A percentile compares a stretch with the other conserved stretches of the same genome.
These are phyloP conservation scores for Chionomys nivalis DNA, from an alignment of 2,113 vertebrate species.

Conservation along the genomic window DNA sequence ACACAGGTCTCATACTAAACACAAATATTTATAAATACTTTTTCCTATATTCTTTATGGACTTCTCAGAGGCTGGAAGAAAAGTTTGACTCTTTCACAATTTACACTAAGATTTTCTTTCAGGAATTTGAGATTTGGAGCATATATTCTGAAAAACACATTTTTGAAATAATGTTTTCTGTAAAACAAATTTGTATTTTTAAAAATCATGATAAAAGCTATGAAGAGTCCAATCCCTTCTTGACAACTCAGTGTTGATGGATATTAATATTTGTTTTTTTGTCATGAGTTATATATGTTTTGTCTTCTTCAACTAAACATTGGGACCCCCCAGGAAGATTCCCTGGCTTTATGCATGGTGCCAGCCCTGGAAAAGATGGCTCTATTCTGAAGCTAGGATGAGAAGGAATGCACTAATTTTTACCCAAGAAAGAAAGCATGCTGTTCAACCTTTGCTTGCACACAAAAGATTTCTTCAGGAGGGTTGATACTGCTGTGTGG, in stretches of 20 bases:
- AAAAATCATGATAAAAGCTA: background rate
- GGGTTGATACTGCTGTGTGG: background rate
- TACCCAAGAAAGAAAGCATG: background rate
- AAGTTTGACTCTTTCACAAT: background rate
- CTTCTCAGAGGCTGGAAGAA: background rate
- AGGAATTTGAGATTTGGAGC: background rate
- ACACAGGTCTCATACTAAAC: background rate
- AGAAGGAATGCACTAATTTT: accelerated
- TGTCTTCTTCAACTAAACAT: background rate
- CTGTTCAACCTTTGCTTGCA: conserved; percentile 47
- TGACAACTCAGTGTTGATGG: background rate
- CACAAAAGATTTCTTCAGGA: conserved; percentile 15
- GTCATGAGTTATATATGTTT: background rate
- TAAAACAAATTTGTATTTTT: background rate
- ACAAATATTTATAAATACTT: background rate
- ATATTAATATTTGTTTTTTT: background rate
- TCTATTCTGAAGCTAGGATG: background rate
- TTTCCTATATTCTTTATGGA: background rate
- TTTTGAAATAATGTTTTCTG: background rate
- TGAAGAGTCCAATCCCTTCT: background rate
- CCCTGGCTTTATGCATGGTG: background rate
- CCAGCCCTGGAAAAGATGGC: background rate
- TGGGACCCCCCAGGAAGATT: background rate
- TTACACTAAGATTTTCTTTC: background rate
- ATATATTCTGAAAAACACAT: background rate